Percentiles rank a stretch among this genome's conserved stretches.
Conservation (phyloP, 2,888 invertebrate genomes). For the Scaptomyza caliginosa region DNA sequence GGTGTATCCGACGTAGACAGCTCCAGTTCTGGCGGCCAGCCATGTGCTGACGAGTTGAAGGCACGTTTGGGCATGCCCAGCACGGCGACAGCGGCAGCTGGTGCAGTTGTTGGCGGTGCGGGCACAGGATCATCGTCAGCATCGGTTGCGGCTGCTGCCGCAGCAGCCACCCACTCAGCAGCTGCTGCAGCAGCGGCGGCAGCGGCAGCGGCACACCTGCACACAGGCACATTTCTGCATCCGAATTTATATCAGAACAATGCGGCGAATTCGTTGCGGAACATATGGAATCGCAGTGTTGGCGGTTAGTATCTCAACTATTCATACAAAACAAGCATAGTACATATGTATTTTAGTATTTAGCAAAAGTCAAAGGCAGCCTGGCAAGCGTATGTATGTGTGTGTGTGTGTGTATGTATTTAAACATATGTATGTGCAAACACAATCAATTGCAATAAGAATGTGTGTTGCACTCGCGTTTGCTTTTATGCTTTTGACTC, state of each 20-base stretch:
- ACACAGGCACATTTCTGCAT: conserved; percentile 86
- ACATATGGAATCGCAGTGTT: conserved; percentile 84
- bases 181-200: conserved; percentile 70
- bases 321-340: conserved; percentile 2
- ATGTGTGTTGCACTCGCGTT: conserved; percentile 71
- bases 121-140: conserved; percentile 30
- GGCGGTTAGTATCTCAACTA: conserved; percentile 81
- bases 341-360: conserved; percentile 4
- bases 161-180: conserved; percentile 65
- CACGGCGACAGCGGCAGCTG: conserved; percentile 57
- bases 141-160: conserved; percentile 46
- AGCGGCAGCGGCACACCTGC: conserved; percentile 77
- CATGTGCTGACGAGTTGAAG: conserved; percentile 91
- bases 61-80: conserved; percentile 91
- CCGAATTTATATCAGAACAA: conserved; percentile 88
- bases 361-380: conserved; percentile 39
- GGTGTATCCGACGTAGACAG: conserved; percentile 99
- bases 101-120: conserved; percentile 25
- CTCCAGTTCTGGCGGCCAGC: conserved; percentile 91
- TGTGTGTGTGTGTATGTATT: too few species aligned
- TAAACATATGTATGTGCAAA: conserved; percentile 1
- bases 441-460: conserved; percentile 75
- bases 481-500: conserved; percentile 66
- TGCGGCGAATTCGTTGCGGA: conserved; percentile 83
- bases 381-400: conserved; percentile 16